Percentiles rank a stretch among this genome's conserved stretches.
These are phyloP conservation scores for Andrena fulva DNA, from an alignment of 2,888 invertebrate species.

Conservation along the genomic window DNA sequence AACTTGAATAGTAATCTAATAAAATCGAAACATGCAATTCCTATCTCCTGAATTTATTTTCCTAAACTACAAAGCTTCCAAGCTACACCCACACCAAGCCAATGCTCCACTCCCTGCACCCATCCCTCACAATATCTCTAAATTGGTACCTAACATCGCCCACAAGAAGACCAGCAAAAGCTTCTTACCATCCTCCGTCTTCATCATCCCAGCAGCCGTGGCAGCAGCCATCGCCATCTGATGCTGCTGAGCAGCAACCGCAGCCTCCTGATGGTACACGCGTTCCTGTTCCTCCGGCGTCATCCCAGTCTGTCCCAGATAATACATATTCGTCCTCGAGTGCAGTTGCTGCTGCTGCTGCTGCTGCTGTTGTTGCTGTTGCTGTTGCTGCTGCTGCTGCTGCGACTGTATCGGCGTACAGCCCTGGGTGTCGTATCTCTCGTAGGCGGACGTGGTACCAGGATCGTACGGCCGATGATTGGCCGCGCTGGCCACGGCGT, in stretches of 20 bases:
- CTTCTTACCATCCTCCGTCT: slow-evolving; percentile 87
- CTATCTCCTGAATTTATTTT: no score
- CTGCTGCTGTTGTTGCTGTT: slow-evolving; percentile 84
- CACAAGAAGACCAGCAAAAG: background rate
- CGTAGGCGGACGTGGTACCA: slow-evolving; percentile 87
- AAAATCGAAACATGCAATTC: no score
- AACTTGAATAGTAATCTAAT: no score
- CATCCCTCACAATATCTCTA: no score
- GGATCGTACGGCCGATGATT: slow-evolving; percentile 88
- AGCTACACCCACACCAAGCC: no score
- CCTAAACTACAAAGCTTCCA: no score
- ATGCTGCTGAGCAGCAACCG: slow-evolving; percentile 84
- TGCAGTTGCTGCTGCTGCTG: slow-evolving; percentile 82
- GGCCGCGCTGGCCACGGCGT: slow-evolving; percentile 85
- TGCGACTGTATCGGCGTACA: slow-evolving; percentile 83
- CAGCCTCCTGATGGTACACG: slow-evolving; percentile 87
- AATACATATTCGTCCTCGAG: slow-evolving; percentile 88
- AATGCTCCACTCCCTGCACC: no score
- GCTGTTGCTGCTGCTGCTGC: slow-evolving; percentile 83
- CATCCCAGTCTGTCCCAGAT: slow-evolving; percentile 86
- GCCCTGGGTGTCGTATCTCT: slow-evolving; percentile 87
- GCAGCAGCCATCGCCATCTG: slow-evolving; percentile 86
- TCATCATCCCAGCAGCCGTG: slow-evolving; percentile 87
- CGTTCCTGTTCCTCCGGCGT: slow-evolving; percentile 88
- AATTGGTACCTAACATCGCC: background rate